Percentiles rank a stretch among this genome's conserved stretches.
Evolutionary conservation across 1,140 invertebrate species (phyloP).

Genomic region (Spodoptera litura): DNA sequence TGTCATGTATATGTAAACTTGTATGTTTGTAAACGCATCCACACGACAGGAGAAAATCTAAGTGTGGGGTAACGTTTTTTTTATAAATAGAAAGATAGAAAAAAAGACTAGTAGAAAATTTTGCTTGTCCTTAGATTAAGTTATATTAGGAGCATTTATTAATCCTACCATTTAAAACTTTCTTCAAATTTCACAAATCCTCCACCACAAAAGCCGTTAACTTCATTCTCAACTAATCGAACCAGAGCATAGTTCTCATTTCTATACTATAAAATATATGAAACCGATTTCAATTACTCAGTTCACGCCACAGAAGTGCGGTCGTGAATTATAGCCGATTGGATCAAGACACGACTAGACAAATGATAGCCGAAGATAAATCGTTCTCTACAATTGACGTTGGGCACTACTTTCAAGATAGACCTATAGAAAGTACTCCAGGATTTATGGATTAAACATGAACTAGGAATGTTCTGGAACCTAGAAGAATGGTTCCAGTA

Average conservation of each 20-base stretch:
- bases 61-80: too few species aligned
- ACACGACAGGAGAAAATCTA: too few species aligned
- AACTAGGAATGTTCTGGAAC: neutral
- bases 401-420: constrained; percentile 21
- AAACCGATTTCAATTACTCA: constrained; percentile 41
- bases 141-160: too few species aligned
- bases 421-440: constrained; percentile 1
- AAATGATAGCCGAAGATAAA: constrained; percentile 39
- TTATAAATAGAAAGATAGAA: too few species aligned
- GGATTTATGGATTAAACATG: neutral
- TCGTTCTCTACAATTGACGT: neutral
- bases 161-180: too few species aligned
- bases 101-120: too few species aligned
- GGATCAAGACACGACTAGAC: constrained; percentile 29
- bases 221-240: constrained; percentile 8
- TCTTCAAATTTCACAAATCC: too few species aligned
- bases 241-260: constrained; percentile 7
- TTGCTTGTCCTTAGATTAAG: too few species aligned
- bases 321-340: constrained; percentile 33
- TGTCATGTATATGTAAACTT: too few species aligned
- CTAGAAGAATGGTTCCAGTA: too few species aligned
- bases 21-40: too few species aligned
- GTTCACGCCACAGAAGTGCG: constrained; percentile 13
- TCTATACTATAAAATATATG: constrained; percentile 4
- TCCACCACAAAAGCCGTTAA: neutral